Evolutionary conservation across 2,113 vertebrate species (phyloP), one percentile per base, ranked within the genome.

Genomic region (Nestor notabilis): DNA sequence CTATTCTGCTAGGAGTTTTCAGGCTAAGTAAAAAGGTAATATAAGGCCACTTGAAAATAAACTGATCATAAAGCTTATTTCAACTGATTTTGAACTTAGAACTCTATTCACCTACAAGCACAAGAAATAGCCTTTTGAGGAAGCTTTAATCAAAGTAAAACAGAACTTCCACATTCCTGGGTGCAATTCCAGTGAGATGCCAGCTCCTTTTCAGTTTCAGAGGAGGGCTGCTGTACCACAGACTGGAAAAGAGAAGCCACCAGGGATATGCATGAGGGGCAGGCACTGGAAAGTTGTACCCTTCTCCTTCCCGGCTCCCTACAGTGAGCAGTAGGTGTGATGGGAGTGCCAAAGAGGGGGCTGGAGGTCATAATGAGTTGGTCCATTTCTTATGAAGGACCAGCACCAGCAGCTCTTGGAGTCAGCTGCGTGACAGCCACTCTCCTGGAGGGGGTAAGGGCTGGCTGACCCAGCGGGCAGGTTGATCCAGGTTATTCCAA

Each of bases 11-110:
- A 84, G 72, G 77, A 81, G 83, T 81, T 92, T 95, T 81, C 61
- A 84, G 86, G 72, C 83, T 96, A 96, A 95, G 55, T 81, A 95
- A 97, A 97, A 19, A 96, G 94, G 61, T 66, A 84, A 41, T 64
- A 70, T 60, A 86, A 92, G 74, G 47, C 33, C 52, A 63, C 63
- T 77, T 80, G 61, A 52, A 93, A 87, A 77, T 82, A 60, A 72
- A 46, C 8, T 5, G 8, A 43, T 24, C 31, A 60, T 78, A 89
- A 95, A 82, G 55, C 3, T 50, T 86, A n/a, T 93, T 94, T 89
- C 78, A 74, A 66, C 46, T 80, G 3, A 66, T 88, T 89, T 61
- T 94, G 53, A 93, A 90, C 75, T 93, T 90, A 60, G 37, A 83
- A 83, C 47, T 66, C 37, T 64, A 4, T 64, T 39, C 4, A 3